Base-by-base conservation (phyloP, 2,113 vertebrate species). In the Siphamia tubifer region DNA sequence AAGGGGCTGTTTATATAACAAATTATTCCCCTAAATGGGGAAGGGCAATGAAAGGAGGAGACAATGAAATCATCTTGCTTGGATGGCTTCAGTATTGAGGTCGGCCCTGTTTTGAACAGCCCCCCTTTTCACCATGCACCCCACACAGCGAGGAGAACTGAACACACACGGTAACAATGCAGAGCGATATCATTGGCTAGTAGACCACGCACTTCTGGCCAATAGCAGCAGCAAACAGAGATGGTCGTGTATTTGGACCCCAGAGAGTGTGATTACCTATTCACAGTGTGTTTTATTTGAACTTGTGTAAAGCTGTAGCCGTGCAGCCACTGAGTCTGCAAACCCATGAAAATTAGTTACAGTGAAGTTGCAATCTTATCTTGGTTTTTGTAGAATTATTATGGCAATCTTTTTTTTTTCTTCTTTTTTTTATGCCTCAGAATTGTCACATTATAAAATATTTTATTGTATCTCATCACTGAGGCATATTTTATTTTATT, bases 31-130 rank as follows among this genome's bases (percentile, higher is more conserved):
- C 31, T 52, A 64, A 89, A 74, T 65, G 64, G 61, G 64, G 53
- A 71, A 47, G 61, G 49, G 25, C 40, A 53, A 49, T 74, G 64
- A 73, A 65, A 75, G 69, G 52, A 38, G 47, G 32, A 75, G 63
- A 88, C 82, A 89, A 87, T 86, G 52, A 79, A 84, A 79, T 87
- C 74, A 68, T 85, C 79, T 65, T 85, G 83, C 87, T 84, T 64
- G 74, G 87, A 65, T 67, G 77, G 64, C 36, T 80, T 79, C 39
- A 62, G 57, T 65, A 80, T 75, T 77, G 73, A 81, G 81, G 74
- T 81, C 74, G 68, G 34, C 64, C 68, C 21, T 42, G 61, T 63
- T 75, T 61, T 68, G 45, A 58, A 25, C 55, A 19, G 17, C 32
- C 12, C 20, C 12, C 17, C 9, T 4, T 2, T 27, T 23, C 19